These are phyloP conservation scores for Meles meles DNA, from an alignment of 2,113 vertebrate species.

Conservation along the genomic window DNA sequence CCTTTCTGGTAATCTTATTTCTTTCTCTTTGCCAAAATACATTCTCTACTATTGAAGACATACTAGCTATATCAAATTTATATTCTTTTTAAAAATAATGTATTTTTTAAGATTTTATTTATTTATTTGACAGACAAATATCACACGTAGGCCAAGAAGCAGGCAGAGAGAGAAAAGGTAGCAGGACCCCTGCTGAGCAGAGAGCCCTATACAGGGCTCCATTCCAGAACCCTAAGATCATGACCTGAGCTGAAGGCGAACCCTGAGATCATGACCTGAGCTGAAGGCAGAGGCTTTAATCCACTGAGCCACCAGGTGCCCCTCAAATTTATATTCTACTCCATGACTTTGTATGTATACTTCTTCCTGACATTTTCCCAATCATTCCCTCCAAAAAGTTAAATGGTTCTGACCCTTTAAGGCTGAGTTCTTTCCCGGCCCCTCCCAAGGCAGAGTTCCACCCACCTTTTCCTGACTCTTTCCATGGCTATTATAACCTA, in stretches of 20 bases:
- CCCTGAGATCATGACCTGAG: no score
- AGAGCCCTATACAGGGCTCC: no score
- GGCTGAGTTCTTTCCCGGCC: neutral
- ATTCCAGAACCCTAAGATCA: no score
- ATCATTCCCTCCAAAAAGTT: neutral
- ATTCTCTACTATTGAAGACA: neutral
- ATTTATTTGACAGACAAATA: no score
- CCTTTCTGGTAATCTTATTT: neutral
- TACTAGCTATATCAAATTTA: neutral
- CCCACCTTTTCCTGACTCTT: neutral
- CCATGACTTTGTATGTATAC: neutral
- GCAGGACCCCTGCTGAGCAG: no score
- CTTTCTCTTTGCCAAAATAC: conserved; percentile 23
- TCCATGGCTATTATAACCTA: neutral
- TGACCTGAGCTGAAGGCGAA: no score
- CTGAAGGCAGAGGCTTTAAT: no score
- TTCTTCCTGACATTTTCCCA: neutral
- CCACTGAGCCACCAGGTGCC: no score
- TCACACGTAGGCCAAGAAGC: no score
- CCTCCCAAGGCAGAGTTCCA: neutral
- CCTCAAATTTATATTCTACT: neutral
- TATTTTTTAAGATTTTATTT: no score
- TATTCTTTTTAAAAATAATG: neutral
- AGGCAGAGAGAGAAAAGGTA: no score
- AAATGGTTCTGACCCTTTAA: neutral